phyloP scores from a whole-genome alignment of 1,140 invertebrate genomes.

The Drosophila gunungcola region DNA sequence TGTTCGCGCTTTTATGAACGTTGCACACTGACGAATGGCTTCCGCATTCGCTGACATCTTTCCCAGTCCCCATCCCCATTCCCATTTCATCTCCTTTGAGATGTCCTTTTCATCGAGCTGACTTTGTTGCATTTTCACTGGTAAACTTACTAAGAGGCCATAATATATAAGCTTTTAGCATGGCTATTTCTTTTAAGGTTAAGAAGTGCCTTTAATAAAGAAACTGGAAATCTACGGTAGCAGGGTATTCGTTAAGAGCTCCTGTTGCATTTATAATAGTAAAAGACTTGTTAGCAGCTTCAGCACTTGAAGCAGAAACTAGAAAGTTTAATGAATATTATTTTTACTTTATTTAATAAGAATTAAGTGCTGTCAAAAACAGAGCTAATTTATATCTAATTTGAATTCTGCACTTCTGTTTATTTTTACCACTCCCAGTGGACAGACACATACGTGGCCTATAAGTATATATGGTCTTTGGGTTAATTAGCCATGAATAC shows the following conservation, averaged over 20 bases:
- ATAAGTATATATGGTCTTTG: slow-evolving; percentile 5
- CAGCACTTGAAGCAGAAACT: no score
- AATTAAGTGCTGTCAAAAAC: background rate
- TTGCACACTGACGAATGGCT: slow-evolving; percentile 72
- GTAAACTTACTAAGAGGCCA: slow-evolving; percentile 41
- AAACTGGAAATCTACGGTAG: slow-evolving; percentile 1
- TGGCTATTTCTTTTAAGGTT: slow-evolving; percentile 30
- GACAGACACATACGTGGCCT: background rate
- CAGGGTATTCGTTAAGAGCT: no score
- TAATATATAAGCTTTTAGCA: slow-evolving; percentile 47
- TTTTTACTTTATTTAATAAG: no score
- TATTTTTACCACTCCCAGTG: slow-evolving; percentile 5
- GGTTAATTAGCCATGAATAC: slow-evolving; percentile 15
- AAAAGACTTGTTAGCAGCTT: background rate
- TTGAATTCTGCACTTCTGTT: slow-evolving; percentile 13
- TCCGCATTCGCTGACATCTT: slow-evolving; percentile 46
- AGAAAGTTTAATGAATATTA: no score
- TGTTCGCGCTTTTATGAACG: slow-evolving; percentile 61
- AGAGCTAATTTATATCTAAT: background rate
- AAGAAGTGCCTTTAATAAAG: slow-evolving; percentile 16
- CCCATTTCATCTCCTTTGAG: slow-evolving; percentile 15
- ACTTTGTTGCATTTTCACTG: slow-evolving; percentile 34
- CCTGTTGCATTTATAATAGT: background rate
- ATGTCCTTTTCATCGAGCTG: slow-evolving; percentile 45
- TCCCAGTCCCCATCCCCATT: slow-evolving; percentile 13